These are phyloP conservation scores for Fulica atra DNA, from an alignment of 2,113 vertebrate genomes.

Conservation along the genomic window DNA sequence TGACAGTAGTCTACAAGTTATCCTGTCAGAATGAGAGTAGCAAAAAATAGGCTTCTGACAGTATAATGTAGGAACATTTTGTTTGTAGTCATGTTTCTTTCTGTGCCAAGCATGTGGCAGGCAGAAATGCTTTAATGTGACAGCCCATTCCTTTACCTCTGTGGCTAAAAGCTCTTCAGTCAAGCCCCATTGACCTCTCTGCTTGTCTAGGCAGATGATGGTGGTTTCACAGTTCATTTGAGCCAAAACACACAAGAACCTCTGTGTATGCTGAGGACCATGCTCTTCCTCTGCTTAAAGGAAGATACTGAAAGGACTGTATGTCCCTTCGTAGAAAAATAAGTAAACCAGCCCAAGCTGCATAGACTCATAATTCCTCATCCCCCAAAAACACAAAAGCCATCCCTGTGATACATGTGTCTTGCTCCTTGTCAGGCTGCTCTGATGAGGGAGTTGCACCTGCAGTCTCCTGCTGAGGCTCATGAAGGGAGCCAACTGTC, in stretches of 20 bases:
- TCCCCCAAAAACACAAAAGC: background rate
- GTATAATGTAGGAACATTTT: conserved; percentile 56
- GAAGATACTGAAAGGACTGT: background rate
- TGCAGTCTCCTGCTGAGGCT: background rate
- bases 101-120: conserved; percentile 24
- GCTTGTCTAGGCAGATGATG: background rate
- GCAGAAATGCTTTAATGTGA: conserved; percentile 52
- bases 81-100: conserved; percentile 64
- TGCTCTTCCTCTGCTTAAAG: background rate
- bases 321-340: background rate
- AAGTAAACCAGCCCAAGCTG: background rate
- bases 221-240: background rate
- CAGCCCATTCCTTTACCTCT: conserved; percentile 38
- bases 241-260: background rate
- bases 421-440: background rate
- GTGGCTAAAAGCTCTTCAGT: conserved; percentile 36
- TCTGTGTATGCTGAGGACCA: background rate
- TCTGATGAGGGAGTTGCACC: background rate
- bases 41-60: conserved; percentile 63
- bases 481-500: background rate
- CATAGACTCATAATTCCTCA: background rate
- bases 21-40: conserved; percentile 46
- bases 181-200: background rate
- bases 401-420: background rate
- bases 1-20: conserved; percentile 61